A percentile compares a stretch with the other conserved stretches of the same genome.
These are phyloP conservation scores for Pandion haliaetus DNA, from an alignment of 2,113 vertebrate species.

Conservation along the genomic window DNA sequence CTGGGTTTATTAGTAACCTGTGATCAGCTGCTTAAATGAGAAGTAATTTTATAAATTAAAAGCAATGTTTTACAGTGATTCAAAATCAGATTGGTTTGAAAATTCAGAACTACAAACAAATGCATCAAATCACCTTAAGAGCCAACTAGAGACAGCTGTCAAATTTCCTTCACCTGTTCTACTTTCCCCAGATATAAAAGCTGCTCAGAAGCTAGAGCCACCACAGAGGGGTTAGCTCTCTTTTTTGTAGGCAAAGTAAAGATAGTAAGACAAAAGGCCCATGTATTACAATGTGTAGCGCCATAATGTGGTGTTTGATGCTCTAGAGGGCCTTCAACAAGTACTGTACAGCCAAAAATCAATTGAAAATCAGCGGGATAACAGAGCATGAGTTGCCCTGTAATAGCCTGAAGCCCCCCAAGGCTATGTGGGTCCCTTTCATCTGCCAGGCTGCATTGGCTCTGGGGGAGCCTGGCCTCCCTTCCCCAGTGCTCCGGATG, in stretches of 20 bases:
- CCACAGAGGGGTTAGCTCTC: not conserved
- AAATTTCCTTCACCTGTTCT: not conserved
- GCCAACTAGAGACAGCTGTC: not conserved
- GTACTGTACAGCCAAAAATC: slow-evolving; percentile 75
- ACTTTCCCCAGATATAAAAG: not conserved
- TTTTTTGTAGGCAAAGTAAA: slow-evolving; percentile 20
- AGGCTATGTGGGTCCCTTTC: slow-evolving; percentile 67
- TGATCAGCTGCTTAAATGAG: not conserved
- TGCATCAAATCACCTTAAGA: not conserved
- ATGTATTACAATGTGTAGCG: not conserved
- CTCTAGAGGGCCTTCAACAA: slow-evolving; percentile 74
- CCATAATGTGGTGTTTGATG: slow-evolving; percentile 59
- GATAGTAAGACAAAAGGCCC: slow-evolving; percentile 40
- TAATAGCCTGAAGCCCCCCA: slow-evolving; percentile 72
- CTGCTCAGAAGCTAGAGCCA: not conserved
- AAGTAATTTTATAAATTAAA: slow-evolving; percentile 25
- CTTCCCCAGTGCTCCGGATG: not conserved
- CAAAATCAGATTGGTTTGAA: slow-evolving; percentile 21
- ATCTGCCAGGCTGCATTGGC: slow-evolving; percentile 35
- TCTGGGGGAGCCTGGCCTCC: slow-evolving; percentile 4
- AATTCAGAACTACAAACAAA: slow-evolving; percentile 45
- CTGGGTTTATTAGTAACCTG: not conserved
- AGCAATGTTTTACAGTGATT: not conserved
- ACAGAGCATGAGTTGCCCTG: slow-evolving; percentile 72
- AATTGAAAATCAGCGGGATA: slow-evolving; percentile 77